Conservation (phyloP, 2,797 vertebrate species). For the Myripristis murdjan region DNA sequence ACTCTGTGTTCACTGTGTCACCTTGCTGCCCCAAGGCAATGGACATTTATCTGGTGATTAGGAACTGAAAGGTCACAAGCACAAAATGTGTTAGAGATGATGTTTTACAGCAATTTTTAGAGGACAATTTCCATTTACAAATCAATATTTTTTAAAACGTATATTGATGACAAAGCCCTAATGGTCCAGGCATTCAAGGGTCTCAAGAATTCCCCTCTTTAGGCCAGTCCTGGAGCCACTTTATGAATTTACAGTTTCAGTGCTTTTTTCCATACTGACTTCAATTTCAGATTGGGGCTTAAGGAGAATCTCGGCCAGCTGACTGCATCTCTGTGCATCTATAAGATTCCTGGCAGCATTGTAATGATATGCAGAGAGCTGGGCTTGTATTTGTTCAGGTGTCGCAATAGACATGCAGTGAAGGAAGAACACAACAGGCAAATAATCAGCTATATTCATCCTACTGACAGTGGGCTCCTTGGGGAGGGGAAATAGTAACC, state of each 20-base stretch:
- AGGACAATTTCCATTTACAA: not conserved
- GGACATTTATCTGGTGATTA: too few species aligned
- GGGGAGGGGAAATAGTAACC: constrained; percentile 60
- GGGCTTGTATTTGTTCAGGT: constrained; percentile 69
- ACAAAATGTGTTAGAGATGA: not conserved
- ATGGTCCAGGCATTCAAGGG: not conserved
- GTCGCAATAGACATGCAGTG: constrained; percentile 61
- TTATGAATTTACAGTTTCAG: constrained; percentile 16
- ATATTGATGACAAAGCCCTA: not conserved
- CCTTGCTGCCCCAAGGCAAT: not conserved
- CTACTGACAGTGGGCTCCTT: constrained; percentile 58
- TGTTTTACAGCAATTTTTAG: not conserved
- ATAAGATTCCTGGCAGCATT: constrained; percentile 38
- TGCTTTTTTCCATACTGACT: constrained; percentile 17
- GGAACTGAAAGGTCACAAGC: too few species aligned
- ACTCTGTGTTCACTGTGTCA: constrained; percentile 25
- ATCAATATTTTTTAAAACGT: not conserved
- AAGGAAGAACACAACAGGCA: constrained; percentile 49
- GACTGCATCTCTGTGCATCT: constrained; percentile 45
- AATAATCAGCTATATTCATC: constrained; percentile 66
- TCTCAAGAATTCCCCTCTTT: constrained; percentile 1
- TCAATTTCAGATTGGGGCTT: constrained; percentile 50
- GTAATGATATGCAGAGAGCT: constrained; percentile 46
- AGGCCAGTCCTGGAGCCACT: not conserved
- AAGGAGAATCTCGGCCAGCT: constrained; percentile 51